These are phyloP conservation scores for Callipepla squamata DNA, from an alignment of 2,113 vertebrate species.

Conservation along the genomic window DNA sequence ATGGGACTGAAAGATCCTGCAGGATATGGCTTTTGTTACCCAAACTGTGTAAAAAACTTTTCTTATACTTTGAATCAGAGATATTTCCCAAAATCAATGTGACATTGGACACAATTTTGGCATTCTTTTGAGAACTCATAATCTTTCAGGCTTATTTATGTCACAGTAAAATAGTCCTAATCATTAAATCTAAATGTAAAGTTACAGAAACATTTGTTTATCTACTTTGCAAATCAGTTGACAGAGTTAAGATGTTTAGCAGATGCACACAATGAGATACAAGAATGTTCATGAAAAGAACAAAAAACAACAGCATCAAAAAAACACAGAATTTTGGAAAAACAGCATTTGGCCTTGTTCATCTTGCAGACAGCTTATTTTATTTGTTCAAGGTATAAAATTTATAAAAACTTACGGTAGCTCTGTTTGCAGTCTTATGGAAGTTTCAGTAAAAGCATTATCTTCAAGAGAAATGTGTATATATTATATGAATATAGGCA, in stretches of 20 bases:
- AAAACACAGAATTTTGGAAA: neutral
- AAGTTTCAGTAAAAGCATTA: neutral
- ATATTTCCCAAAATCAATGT: neutral
- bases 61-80: neutral
- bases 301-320: neutral
- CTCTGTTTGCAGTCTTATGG: neutral
- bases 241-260: neutral
- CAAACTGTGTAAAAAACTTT: neutral
- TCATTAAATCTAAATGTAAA: neutral
- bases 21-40: neutral
- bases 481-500: neutral
- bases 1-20: neutral
- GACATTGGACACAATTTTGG: accelerated
- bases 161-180: neutral
- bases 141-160: neutral
- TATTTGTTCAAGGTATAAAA: neutral
- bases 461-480: neutral
- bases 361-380: neutral
- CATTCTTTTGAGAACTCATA: neutral
- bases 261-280: neutral
- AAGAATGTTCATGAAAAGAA: neutral
- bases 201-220: neutral
- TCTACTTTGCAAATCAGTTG: neutral
- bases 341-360: neutral
- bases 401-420: neutral